phyloP scores from a whole-genome alignment of 2,888 invertebrate species.

The Pseudoips prasinana region DNA sequence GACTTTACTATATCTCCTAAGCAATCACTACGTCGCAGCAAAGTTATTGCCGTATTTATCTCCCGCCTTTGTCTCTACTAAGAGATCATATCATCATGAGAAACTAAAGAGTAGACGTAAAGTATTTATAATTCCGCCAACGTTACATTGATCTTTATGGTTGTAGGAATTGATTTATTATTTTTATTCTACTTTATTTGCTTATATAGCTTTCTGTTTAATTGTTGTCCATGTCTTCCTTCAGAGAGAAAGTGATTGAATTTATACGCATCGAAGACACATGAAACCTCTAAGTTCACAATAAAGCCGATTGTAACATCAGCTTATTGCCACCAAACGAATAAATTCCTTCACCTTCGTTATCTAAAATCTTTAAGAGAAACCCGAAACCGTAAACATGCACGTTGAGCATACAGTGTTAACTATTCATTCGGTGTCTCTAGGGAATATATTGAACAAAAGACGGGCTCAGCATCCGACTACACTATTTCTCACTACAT shows the following conservation, averaged over 20 bases:
- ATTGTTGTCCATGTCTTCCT: constrained; percentile 3
- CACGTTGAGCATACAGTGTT: constrained; percentile 70
- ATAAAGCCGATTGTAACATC: constrained; percentile 70
- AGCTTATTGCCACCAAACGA: constrained; percentile 74
- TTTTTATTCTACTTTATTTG: constrained; percentile 12
- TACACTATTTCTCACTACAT: constrained; percentile 82
- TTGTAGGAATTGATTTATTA: constrained; percentile 27
- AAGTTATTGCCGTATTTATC: constrained; percentile 14
- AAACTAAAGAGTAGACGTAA: constrained; percentile 24
- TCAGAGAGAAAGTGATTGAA: constrained; percentile 17
- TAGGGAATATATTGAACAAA: constrained; percentile 78
- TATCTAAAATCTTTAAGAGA: constrained; percentile 77
- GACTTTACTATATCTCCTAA: constrained; percentile 28
- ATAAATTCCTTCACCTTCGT: constrained; percentile 68
- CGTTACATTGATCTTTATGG: constrained; percentile 20
- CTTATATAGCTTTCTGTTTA: neutral
- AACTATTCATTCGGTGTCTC: constrained; percentile 76
- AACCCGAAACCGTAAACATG: constrained; percentile 80
- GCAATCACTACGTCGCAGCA: constrained; percentile 19
- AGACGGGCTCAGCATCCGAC: constrained; percentile 75
- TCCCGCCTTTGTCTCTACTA: constrained; percentile 13
- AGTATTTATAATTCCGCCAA: constrained; percentile 26
- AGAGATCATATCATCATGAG: constrained; percentile 22
- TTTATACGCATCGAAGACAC: constrained; percentile 48
- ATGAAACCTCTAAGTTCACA: constrained; percentile 60